Base-by-base conservation (phyloP, 2,113 vertebrate genomes). In the Mormyrus lacerda region DNA sequence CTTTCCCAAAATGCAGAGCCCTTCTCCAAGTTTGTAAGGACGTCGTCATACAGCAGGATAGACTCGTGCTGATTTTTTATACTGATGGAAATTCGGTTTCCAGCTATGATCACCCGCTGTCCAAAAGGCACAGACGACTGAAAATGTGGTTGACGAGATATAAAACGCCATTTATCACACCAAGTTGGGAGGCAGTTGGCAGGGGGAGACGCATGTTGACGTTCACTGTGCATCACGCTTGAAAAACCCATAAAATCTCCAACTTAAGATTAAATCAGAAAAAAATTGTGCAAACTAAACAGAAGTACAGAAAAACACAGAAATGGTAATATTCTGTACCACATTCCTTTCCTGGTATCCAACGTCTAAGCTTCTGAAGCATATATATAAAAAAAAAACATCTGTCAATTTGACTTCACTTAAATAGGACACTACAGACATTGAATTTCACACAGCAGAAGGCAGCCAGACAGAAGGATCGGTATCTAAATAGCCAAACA, bases 1-100 rank as follows among this genome's bases (percentile, higher is more conserved):
- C 92, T 93, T 91, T 88, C 91, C 92, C 48, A 88, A 44, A 91
- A 92, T 73, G 84, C 55, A 83, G 65, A 27, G 84, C 55, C 24
- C 13, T 19, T 73, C 42, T 9, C 21, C n/a, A n/a, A 48, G 42
- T 73, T n/a, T 47, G 35, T 4, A 45, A 45, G 39, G 82, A 45
- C 17, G 21, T 7, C 44, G 24, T 47, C 35, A 10, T 8, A 47
- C 39, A 45, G 13, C 31, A 76, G 31, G 13, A 39, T 13, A 76
- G 3, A 17, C 69, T 39, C 15, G 17, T 31, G 31, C 69, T 76
- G 69, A 39, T 13, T 76, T 76, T 39, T 76, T 76, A 76, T 11
- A 76, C 15, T 31, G 4, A 76, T 4, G 65, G 27, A 76, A 76
- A 76, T 76, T 76, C 27, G 3, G 39, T 76, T 76, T 76, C 17